phyloP scores from a whole-genome alignment of 2,797 vertebrate species.

The Propithecus perrieri region DNA sequence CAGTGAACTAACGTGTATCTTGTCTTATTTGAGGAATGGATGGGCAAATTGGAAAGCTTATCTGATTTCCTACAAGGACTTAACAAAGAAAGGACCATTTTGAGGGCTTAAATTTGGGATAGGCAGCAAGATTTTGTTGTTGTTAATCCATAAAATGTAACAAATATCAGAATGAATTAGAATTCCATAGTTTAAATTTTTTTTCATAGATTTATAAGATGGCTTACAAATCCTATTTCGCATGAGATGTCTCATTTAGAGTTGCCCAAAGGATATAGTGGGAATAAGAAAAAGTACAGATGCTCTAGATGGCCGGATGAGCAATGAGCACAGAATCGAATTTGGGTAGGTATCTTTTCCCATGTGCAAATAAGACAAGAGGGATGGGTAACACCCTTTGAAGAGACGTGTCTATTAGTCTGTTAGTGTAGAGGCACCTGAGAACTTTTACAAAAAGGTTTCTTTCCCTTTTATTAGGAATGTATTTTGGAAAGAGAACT shows the following conservation, averaged over 20 bases:
- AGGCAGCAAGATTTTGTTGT: neutral
- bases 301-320: neutral
- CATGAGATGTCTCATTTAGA: neutral
- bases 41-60: neutral
- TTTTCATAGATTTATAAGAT: neutral
- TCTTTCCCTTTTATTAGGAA: neutral
- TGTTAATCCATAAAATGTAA: slow-evolving; percentile 16
- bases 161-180: slow-evolving; percentile 21
- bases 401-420: neutral
- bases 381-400: neutral
- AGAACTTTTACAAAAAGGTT: neutral
- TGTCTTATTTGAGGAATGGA: neutral
- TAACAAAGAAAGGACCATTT: neutral
- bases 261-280: neutral
- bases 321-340: neutral
- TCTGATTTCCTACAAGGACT: neutral
- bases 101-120: neutral
- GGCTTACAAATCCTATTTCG: neutral
- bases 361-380: neutral
- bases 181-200: neutral
- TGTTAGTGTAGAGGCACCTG: neutral
- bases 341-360: neutral
- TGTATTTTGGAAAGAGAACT: neutral
- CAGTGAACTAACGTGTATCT: neutral
- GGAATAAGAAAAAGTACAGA: neutral